Base-by-base conservation (phyloP, 2,113 vertebrate genomes). In the Hippocampus mohnikei region DNA sequence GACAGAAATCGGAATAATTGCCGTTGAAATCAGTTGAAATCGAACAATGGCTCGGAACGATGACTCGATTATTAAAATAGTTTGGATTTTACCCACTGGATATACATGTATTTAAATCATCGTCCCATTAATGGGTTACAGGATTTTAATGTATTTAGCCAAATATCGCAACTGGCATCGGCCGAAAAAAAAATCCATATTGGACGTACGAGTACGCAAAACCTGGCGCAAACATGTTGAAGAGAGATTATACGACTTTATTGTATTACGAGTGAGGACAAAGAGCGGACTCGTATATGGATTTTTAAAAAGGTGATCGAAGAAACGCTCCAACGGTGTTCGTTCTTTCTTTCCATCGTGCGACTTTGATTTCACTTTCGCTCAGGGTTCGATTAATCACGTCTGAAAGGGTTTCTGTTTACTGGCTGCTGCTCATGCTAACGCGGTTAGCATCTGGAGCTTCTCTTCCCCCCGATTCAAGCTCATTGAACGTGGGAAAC, bases 351-450 rank as follows among this genome's bases (percentile, higher is more conserved):
- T 20, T 53, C 21, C 52, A 9, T 21, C 0, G 20, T 21, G 48
- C 18, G 20, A 1, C 21, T 53, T 41, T 48, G 1, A 60, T 64
- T 64, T 64, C 40, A 23, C 44, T 50, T 50, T 66, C 58, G 4
- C 21, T 77, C 76, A 66, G 76, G 15, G 55, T 41, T 78, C 53
- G 76, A 78, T 61, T 78, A 15, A 4, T 68, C 67, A n/a, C 6
- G 67, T 41, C 67, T 68, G 52, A 13, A 13, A 1, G 25, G 27
- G 6, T 29, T 67, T 67, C 12, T 67, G 46, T 67, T 67, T 67
- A 52, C 66, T 53, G 65, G 65, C 46, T 29, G 48, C n/a, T 59
- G 53, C 15, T 42, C 44, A 58, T 56, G 53, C 67, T 69, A 59
- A 46, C 41, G 13, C 10, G 12, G 40, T 70, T 70, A 59, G 66